phyloP scores from a whole-genome alignment of 1,140 invertebrate genomes.

The Oreohelix idahoensis region DNA sequence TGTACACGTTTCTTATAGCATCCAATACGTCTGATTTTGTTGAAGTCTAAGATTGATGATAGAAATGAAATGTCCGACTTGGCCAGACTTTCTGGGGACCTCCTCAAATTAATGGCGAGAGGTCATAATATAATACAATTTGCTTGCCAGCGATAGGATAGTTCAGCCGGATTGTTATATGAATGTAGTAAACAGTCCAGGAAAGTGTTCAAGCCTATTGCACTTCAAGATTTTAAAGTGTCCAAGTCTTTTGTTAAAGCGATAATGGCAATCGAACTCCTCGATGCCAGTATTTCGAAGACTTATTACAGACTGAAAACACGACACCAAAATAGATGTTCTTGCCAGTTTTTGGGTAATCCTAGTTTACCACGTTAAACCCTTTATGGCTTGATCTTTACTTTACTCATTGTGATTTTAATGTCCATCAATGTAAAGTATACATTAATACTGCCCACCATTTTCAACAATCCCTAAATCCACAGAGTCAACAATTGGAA shows the following conservation, averaged over 20 bases:
- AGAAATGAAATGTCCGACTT: background rate
- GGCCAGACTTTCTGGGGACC: background rate
- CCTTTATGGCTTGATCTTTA: constrained; percentile 21
- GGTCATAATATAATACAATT: constrained; percentile 6
- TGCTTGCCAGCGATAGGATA: constrained; percentile 38
- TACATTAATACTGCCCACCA: background rate
- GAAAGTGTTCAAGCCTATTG: constrained; percentile 35
- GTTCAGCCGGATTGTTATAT: background rate
- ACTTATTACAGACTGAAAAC: background rate
- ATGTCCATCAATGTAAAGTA: constrained; percentile 34
- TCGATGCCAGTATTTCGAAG: too few relatives aligned
- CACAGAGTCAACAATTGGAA: constrained; percentile 45
- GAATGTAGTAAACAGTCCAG: constrained; percentile 24
- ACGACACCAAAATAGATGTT: background rate
- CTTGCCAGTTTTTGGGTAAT: constrained; percentile 23
- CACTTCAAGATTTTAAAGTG: constrained; percentile 36
- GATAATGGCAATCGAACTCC: constrained; percentile 26
- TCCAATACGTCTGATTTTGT: constrained; percentile 26
- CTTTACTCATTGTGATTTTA: background rate
- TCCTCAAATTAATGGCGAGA: constrained; percentile 13
- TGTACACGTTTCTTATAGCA: constrained; percentile 13
- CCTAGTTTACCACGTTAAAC: background rate
- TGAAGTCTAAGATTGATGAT: constrained; percentile 40
- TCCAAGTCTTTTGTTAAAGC: constrained; percentile 16
- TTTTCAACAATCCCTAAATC: constrained; percentile 30